Base-by-base conservation (phyloP, 2,888 invertebrate species). In the Mesorhabditis sp. region DNA sequence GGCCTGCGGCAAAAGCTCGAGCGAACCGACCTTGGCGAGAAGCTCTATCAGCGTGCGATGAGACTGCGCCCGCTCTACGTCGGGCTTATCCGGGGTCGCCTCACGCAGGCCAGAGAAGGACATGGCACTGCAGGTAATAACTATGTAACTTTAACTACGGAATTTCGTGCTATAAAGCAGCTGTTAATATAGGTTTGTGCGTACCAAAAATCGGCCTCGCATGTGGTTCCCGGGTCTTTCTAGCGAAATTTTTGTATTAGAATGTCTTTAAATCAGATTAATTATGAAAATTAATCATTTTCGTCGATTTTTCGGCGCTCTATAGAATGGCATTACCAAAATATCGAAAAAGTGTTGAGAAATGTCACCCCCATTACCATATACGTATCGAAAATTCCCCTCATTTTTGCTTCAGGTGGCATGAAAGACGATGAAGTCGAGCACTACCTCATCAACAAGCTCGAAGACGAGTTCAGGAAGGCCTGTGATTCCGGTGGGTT, bases 391-490 rank as follows among this genome's bases (percentile, higher is more conserved):
- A 28, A 28, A 28, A 50, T 13, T 50, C 10, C 58, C n/a, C 7
- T 10, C 7, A 10, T 50, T 50, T 50, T n/a, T n/a, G n/a, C 7
- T 50, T 50, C n/a, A 50, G 58, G 58, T 50, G n/a, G 10, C 7
- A 50, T 77, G 81, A 13, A 81, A 82, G 76, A 81, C 7, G 71
- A 66, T 44, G 66, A 73, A 13, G 80, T 80, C 4, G 76, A 80
- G 67, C 75, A 79, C 6, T 76, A 78, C 61, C 79, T 88, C 43
- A 84, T 86, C 13, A 81, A 83, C 45, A 78, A 84, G 44, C 76
- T 88, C 64, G 84, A 86, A 69, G 79, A 79, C 4, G 85, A 86
- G 67, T 82, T 88, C 63, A 83, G 86, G 62, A 66, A 75, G 65
- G 76, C 75, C 0, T 76, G 75, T 65, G 42, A 65, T 5, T 65